phyloP scores from a whole-genome alignment of 1,140 invertebrate species.

The Brachionus calyciflorus region DNA sequence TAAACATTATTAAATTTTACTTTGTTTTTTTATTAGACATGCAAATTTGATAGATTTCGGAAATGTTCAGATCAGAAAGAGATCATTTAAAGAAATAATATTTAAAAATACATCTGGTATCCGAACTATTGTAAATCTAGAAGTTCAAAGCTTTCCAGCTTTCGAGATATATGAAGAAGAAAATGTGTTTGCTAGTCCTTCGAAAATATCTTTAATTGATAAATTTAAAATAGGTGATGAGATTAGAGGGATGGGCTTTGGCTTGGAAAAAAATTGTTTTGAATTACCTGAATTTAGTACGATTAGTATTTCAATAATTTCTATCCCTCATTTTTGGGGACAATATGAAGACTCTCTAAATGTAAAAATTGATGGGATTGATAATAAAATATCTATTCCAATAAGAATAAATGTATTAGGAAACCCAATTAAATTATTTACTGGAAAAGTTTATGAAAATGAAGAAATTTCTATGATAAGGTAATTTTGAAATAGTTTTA shows the following conservation, averaged over 20 bases:
- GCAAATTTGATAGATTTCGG: constrained; percentile 35
- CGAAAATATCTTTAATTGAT: not conserved
- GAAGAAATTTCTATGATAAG: constrained; percentile 31
- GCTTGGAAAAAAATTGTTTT: constrained; percentile 18
- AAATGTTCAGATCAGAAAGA: not conserved
- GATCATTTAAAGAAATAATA: not conserved
- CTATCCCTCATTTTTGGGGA: constrained; percentile 23
- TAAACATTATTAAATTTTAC: not conserved
- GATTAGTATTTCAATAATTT: not conserved
- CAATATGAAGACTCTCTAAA: constrained; percentile 2
- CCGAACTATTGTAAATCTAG: not conserved
- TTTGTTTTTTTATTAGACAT: too few species aligned
- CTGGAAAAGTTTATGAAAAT: constrained; percentile 29
- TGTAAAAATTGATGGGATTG: constrained; percentile 10
- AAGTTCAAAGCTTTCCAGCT: constrained; percentile 30
- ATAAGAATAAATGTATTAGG: not conserved
- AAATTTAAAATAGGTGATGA: not conserved
- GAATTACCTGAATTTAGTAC: constrained; percentile 20
- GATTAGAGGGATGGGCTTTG: not conserved
- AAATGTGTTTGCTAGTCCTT: not conserved
- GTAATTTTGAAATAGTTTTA: too few species aligned
- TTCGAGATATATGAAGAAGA: not conserved
- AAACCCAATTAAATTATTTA: constrained; percentile 3
- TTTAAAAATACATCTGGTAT: constrained; percentile 36
- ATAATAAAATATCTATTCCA: not conserved